These are phyloP conservation scores for Prochilodus magdalenae DNA, from an alignment of 2,113 vertebrate species.

Conservation along the genomic window DNA sequence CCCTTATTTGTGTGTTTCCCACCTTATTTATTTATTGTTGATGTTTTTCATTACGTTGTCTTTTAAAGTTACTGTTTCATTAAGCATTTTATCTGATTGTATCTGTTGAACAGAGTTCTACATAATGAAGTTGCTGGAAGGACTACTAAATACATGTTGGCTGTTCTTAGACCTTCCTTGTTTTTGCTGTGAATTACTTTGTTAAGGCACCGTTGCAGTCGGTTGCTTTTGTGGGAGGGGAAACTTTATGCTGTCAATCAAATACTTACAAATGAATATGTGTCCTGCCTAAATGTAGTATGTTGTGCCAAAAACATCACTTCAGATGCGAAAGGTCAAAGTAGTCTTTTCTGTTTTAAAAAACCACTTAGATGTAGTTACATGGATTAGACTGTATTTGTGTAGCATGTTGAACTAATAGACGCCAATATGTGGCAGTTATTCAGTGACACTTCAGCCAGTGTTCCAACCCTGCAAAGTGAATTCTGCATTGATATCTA, in stretches of 20 bases:
- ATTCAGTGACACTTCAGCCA: not conserved
- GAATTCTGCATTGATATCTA: not conserved
- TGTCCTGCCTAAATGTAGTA: constrained; percentile 3
- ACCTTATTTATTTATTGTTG: constrained; percentile 82
- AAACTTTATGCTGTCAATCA: constrained; percentile 29
- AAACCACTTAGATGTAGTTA: constrained; percentile 25
- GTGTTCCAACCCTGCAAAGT: not conserved
- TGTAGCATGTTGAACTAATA: not conserved
- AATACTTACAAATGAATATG: constrained; percentile 5
- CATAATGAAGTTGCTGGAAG: constrained; percentile 57
- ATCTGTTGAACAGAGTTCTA: constrained; percentile 82
- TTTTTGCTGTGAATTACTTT: constrained; percentile 77
- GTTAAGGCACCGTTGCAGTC: constrained; percentile 53
- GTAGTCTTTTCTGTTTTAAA: not conserved
- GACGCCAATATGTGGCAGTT: not conserved
- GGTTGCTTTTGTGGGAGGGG: constrained; percentile 22
- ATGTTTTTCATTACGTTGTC: constrained; percentile 58
- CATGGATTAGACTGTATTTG: constrained; percentile 19
- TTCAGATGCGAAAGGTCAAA: constrained; percentile 22
- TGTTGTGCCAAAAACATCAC: constrained; percentile 17
- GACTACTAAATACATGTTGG: constrained; percentile 40
- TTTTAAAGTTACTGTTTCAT: constrained; percentile 72
- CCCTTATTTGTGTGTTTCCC: constrained; percentile 56
- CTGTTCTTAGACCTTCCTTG: constrained; percentile 62
- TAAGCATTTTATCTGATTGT: constrained; percentile 72